Base-by-base conservation (phyloP, 2,113 vertebrate genomes). In the Heloderma charlesbogerti region DNA sequence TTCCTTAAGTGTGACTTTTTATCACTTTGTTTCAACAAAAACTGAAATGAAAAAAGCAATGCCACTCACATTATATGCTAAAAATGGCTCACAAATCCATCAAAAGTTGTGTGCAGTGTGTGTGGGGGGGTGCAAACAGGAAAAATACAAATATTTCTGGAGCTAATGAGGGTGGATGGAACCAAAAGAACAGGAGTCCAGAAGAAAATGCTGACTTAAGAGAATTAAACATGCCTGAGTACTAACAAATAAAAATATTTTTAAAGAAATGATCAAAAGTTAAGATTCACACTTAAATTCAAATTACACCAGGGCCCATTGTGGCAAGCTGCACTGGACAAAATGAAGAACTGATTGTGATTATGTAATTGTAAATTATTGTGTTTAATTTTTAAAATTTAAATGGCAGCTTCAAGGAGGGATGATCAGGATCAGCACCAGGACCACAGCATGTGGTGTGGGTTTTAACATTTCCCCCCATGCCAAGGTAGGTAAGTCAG, bases 11-110 rank as follows among this genome's bases (percentile, higher is more conserved):
- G 72, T 40, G 31, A 31, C 6, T 3, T 75, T 75, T 0, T n/a
- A 75, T 37, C 2, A 96, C 51, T 86, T 60, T 15, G 90, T 92
- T 93, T 93, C 95, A 60, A 60, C 57, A 94, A 92, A 95, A 91
- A 89, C 96, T 90, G 87, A 94, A 96, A 90, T 90, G 91, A 93
- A 95, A 96, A 94, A 94, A 93, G 87, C 45, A 94, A 57, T 95
- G 94, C 95, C 94, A 93, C 93, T 93, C 94, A 93, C 92, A 93
- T 94, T 90, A 93, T 92, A 92, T 94, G 90, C 91, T 90, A 94
- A 94, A 95, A 95, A n/a, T 92, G 94, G 94, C 88, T 94, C 57
- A 0, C 95, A 96, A 96, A 96, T 96, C 92, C 92, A 94, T 95
- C n/a, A n/a, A n/a, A n/a, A n/a, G n/a, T n/a, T n/a, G n/a, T n/a